Percentiles rank a stretch among this genome's conserved stretches.
phyloP scores from a whole-genome alignment of 92 coral and sea anemone genomes.

The Heteractis magnifica region DNA sequence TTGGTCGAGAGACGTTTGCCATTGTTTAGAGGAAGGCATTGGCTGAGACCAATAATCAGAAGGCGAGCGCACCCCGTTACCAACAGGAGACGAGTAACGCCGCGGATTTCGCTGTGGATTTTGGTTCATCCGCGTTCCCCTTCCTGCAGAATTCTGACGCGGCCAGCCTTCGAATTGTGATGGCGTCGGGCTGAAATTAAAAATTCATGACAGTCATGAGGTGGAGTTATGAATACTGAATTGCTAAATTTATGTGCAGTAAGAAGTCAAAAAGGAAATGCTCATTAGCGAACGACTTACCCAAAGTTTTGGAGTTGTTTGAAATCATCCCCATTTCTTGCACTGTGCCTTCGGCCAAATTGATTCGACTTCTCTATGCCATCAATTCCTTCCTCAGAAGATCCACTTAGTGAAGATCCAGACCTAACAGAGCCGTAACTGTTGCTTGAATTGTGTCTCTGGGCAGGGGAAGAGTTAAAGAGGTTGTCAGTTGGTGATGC shows the following conservation, averaged over 20 bases:
- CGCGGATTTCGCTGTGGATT: conserved; percentile 67
- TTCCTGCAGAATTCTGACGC: conserved; percentile 49
- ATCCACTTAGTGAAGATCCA: conserved; percentile 60
- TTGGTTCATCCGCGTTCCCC: conserved; percentile 30
- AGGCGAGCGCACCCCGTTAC: conserved; percentile 76
- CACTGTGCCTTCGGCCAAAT: conserved; percentile 41
- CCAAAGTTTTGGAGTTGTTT: conserved; percentile 37
- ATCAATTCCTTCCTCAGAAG: conserved; percentile 75
- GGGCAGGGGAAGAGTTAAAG: conserved; percentile 44
- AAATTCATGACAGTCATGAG: background rate
- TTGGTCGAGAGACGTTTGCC: conserved; percentile 70
- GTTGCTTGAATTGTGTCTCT: conserved; percentile 51
- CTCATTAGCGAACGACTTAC: background rate
- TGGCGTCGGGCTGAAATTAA: background rate
- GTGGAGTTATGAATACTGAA: no score
- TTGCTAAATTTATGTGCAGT: background rate
- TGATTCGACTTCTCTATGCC: conserved; percentile 49
- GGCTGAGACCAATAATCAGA: conserved; percentile 85
- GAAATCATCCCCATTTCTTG: conserved; percentile 36
- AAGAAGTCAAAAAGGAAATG: background rate
- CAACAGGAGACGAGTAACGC: conserved; percentile 91
- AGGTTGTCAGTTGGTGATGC: conserved; percentile 52
- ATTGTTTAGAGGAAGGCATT: conserved; percentile 64
- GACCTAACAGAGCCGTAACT: conserved; percentile 71
- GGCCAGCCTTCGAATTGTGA: conserved; percentile 73